Base-by-base conservation (phyloP, 2,888 invertebrate genomes). In the Prosopocoilus inquinatus region DNA sequence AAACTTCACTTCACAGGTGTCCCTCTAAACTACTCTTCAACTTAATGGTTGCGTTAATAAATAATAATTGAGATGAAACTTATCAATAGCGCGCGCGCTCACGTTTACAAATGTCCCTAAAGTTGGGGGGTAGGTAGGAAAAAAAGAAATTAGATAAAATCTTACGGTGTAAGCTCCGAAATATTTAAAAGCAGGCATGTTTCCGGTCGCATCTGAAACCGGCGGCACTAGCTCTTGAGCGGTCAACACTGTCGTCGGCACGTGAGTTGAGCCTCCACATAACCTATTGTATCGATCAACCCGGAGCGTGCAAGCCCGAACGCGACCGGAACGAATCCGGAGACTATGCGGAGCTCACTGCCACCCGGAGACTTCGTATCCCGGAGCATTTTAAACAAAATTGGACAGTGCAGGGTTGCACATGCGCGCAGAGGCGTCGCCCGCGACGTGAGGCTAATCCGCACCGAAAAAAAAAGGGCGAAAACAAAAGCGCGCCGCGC, bases 271-370 rank as follows among this genome's bases (percentile, higher is more conserved):
- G 65, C 68, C 59, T 67, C 67, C 59, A 60, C 20, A 28, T 28
- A 28, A 28, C 20, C 20, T 28, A 28, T n/a, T 67, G 65, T 71
- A 74, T 73, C 73, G 73, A 75, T 74, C 69, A 60, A 59, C 55
- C 49, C 54, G 62, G 55, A 61, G 54, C 50, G 58, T 36, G 41
- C 34, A 39, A 53, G 57, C 53, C 53, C 47, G 39, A 47, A 53
- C 57, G 54, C 58, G 57, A 53, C 59, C 58, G 59, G 53, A 52
- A 13, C 20, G 28, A 53, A 39, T 55, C 41, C 55, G 52, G 61
- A 63, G 62, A 61, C 64, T 72, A 71, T 70, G 70, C 70, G 68
- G 64, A 70, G 73, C 74, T 74, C 70, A 73, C 75, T 75, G 69
- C 68, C 67, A 69, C 70, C 73, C 72, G 67, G 72, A 69, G 67